Evolutionary conservation across 2,797 vertebrate species (phyloP).

Genomic region (Sebastes minor): DNA sequence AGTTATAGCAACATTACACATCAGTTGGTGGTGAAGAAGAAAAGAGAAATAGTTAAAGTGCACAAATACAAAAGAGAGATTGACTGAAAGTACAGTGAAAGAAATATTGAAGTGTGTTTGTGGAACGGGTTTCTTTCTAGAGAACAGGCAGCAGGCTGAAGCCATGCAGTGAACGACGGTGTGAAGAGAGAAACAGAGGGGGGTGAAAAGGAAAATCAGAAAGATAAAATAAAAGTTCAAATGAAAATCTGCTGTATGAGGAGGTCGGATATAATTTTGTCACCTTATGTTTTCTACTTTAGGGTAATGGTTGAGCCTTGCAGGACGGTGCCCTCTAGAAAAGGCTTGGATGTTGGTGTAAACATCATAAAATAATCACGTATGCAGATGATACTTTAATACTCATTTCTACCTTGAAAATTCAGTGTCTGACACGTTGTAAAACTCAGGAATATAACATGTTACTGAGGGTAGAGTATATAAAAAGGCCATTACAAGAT

Average conservation of each 20-base stretch:
- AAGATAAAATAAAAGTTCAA: neutral
- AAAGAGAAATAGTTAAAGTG: neutral
- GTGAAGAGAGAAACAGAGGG: neutral
- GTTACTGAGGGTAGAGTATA: neutral
- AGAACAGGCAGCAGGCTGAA: constrained; percentile 49
- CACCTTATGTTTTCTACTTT: neutral
- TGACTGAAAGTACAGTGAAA: neutral
- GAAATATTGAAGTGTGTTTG: neutral
- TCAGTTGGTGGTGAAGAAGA: neutral
- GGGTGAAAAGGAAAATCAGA: neutral
- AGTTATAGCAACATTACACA: neutral
- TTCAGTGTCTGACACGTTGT: neutral
- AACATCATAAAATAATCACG: neutral
- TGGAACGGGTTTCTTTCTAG: neutral
- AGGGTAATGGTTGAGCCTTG: neutral
- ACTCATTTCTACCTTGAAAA: neutral
- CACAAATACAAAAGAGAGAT: constrained; percentile 2
- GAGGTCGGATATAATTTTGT: neutral
- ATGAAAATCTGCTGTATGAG: neutral
- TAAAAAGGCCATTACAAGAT: neutral
- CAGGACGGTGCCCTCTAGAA: neutral
- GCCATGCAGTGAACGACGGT: constrained; percentile 49
- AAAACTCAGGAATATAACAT: neutral
- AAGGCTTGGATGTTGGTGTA: neutral
- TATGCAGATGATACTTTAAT: neutral